Conservation (phyloP, 2,113 vertebrate genomes). For the Alectura lathami region DNA sequence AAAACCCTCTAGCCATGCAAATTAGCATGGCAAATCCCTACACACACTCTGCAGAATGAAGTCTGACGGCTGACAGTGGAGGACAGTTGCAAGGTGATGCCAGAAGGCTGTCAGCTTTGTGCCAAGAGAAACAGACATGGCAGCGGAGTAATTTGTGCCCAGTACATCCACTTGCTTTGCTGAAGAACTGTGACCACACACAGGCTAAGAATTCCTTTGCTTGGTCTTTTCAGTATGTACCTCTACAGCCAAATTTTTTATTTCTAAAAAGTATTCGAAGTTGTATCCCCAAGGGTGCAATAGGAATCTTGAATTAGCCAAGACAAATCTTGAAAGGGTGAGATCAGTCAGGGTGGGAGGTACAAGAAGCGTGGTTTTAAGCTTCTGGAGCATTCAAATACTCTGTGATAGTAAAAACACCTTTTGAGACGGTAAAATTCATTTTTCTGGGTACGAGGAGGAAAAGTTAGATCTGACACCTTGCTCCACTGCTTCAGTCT, state of each 20-base stretch:
- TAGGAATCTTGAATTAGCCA: neutral
- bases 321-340: neutral
- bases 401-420: neutral
- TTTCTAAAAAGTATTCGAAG: neutral
- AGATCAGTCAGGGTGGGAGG: neutral
- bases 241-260: neutral
- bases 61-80: neutral
- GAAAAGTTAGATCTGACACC: neutral
- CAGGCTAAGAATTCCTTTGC: neutral
- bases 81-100: neutral
- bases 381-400: neutral
- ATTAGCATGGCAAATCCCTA: neutral
- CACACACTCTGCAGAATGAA: neutral
- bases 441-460: neutral
- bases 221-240: neutral
- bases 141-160: neutral
- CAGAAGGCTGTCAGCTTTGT: slow-evolving; percentile 1
- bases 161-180: slow-evolving; percentile 9
- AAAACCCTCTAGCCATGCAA: neutral
- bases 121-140: slow-evolving; percentile 48
- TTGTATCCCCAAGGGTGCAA: neutral
- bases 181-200: slow-evolving; percentile 31
- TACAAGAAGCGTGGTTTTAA: neutral
- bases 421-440: neutral
- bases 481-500: neutral